A percentile compares a stretch with the other conserved stretches of the same genome.
phyloP scores from a whole-genome alignment of 2,888 invertebrate genomes.

The Steinernema scapterisci region DNA sequence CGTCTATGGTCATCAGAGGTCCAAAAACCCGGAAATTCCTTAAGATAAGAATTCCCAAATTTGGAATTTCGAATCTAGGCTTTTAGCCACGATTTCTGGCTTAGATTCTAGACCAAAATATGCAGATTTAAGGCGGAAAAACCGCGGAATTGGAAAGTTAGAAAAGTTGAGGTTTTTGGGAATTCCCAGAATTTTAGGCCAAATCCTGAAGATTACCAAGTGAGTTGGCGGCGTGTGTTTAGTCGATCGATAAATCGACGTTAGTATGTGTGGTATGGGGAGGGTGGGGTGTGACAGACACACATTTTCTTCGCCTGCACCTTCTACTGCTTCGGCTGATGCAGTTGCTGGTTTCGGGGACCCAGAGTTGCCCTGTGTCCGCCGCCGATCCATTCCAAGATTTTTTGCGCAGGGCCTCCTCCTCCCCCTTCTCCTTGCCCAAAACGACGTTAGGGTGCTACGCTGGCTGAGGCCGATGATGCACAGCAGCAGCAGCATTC shows the following conservation, averaged over 20 bases:
- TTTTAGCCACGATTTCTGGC: not conserved
- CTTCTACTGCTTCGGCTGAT: not conserved
- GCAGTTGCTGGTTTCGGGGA: conserved; percentile 7
- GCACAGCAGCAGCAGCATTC: too few relatives aligned
- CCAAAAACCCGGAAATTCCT: not conserved
- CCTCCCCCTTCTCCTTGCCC: too few relatives aligned
- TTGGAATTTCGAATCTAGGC: not conserved
- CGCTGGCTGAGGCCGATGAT: too few relatives aligned
- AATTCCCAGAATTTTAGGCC: conserved; percentile 3
- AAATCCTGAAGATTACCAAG: not conserved
- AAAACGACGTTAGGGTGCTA: too few relatives aligned
- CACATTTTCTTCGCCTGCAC: not conserved
- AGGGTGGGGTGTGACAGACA: conserved; percentile 15
- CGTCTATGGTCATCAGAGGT: not conserved
- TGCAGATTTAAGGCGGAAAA: not conserved
- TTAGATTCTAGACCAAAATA: not conserved
- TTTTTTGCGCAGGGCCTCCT: not conserved
- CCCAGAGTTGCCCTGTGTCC: not conserved
- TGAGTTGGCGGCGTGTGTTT: conserved; percentile 13
- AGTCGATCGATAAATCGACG: conserved; percentile 31
- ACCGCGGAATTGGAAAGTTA: not conserved
- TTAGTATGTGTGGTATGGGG: conserved; percentile 2
- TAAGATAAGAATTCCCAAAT: not conserved
- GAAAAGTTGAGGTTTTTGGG: too few relatives aligned
- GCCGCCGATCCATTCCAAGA: conserved; percentile 22